phyloP scores from a whole-genome alignment of 2,797 vertebrate species.

The Melanitta fusca region DNA sequence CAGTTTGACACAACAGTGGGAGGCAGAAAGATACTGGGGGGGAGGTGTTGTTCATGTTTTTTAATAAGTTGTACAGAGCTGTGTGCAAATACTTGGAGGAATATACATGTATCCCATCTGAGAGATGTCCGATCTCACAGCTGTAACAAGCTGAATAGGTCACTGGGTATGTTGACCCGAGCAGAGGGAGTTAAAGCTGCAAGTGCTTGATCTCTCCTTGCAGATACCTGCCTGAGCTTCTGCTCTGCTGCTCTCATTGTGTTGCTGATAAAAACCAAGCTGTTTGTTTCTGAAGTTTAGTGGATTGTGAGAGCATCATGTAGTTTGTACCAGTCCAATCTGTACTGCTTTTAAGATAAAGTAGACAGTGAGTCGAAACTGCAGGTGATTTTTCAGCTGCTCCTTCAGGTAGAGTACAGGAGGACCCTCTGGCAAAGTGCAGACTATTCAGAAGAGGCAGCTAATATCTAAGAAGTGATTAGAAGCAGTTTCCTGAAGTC shows the following conservation, averaged over 20 bases:
- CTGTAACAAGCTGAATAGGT: neutral
- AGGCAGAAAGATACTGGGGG: neutral
- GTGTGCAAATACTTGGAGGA: neutral
- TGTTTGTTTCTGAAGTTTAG: neutral
- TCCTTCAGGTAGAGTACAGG: neutral
- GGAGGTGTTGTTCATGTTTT: neutral
- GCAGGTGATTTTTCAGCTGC: neutral
- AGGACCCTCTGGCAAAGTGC: neutral
- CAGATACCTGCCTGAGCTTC: neutral
- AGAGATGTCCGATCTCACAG: neutral
- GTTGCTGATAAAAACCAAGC: neutral
- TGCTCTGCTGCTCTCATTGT: neutral
- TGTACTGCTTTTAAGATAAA: neutral
- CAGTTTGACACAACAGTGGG: neutral
- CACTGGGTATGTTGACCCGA: neutral
- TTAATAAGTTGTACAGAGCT: neutral
- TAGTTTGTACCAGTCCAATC: neutral
- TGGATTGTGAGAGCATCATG: neutral
- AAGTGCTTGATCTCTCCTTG: neutral
- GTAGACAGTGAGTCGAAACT: neutral
- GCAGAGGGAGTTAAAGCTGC: neutral
- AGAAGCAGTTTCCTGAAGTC: neutral
- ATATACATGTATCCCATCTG: neutral
- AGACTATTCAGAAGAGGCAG: neutral
- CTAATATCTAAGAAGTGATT: neutral